Evolutionary conservation across 2,113 vertebrate species (phyloP).

Genomic region (Phoxinus phoxinus): DNA sequence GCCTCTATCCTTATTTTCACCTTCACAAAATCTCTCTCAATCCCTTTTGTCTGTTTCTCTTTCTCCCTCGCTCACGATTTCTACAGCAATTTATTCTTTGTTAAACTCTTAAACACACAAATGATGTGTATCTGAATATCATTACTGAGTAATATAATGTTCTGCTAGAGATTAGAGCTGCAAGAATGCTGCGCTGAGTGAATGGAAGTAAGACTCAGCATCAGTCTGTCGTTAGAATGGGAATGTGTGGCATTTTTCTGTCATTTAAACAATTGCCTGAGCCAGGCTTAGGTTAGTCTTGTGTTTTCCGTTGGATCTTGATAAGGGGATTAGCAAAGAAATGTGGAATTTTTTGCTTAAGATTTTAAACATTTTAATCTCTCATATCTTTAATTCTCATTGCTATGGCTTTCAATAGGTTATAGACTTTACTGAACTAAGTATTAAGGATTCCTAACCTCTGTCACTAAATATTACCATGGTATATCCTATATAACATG

Average conservation of each 20-base stretch:
- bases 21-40: neutral
- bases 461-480: neutral
- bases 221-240: constrained; percentile 19
- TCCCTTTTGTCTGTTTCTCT: neutral
- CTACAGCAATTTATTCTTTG: neutral
- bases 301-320: constrained; percentile 27
- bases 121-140: neutral
- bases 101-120: constrained; percentile 3
- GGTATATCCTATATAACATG: neutral
- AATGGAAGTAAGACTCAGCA: neutral
- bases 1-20: neutral
- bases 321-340: constrained; percentile 1
- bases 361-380: neutral
- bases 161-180: constrained; percentile 24
- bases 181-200: constrained; percentile 15
- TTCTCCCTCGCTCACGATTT: neutral
- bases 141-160: constrained; percentile 22
- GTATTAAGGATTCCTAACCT: neutral
- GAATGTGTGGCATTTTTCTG: constrained; percentile 37
- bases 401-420: neutral
- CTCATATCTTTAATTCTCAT: neutral
- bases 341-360: constrained; percentile 5
- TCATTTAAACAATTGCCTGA: constrained; percentile 36
- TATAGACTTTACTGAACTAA: neutral
- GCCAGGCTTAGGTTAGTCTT: constrained; percentile 39